These are phyloP conservation scores for Sebastes wilsoni DNA, from an alignment of 2,797 vertebrate species.

Conservation along the genomic window DNA sequence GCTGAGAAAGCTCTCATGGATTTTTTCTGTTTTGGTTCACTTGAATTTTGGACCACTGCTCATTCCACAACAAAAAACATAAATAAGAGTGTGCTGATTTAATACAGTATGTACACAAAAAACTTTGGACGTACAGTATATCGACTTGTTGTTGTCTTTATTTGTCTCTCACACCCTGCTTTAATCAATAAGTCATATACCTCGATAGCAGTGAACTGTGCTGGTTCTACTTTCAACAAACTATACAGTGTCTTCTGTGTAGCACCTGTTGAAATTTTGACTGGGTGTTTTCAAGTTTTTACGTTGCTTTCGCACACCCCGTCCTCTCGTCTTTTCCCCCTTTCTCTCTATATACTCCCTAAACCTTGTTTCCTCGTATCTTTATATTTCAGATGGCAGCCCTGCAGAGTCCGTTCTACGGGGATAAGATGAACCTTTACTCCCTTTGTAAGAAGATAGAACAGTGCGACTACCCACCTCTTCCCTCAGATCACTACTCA, in stretches of 20 bases:
- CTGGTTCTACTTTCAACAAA: background rate
- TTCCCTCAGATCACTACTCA: slow-evolving; percentile 98
- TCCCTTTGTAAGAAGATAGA: slow-evolving; percentile 99
- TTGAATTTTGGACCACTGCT: slow-evolving; percentile 3
- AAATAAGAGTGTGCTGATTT: slow-evolving; percentile 3
- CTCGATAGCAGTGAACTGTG: background rate
- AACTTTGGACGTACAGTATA: background rate
- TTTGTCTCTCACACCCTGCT: background rate
- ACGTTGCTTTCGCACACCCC: background rate
- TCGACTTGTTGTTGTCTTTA: slow-evolving; percentile 12
- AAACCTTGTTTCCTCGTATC: slow-evolving; percentile 35
- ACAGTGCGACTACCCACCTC: slow-evolving; percentile 97
- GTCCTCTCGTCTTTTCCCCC: slow-evolving; percentile 1
- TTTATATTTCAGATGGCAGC: slow-evolving; percentile 92
- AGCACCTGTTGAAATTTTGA: slow-evolving; percentile 37
- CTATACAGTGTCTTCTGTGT: background rate
- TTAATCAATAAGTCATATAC: slow-evolving; percentile 20
- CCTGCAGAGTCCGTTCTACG: slow-evolving; percentile 97
- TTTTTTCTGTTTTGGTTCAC: slow-evolving; percentile 38
- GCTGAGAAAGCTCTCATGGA: slow-evolving; percentile 18
- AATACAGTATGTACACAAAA: background rate
- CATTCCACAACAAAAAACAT: background rate
- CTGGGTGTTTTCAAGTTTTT: slow-evolving; percentile 5
- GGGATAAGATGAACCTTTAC: slow-evolving; percentile 99
- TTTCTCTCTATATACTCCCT: slow-evolving; percentile 1